These are phyloP conservation scores for Colinus virginianus DNA, from an alignment of 2,113 vertebrate genomes.

Conservation along the genomic window DNA sequence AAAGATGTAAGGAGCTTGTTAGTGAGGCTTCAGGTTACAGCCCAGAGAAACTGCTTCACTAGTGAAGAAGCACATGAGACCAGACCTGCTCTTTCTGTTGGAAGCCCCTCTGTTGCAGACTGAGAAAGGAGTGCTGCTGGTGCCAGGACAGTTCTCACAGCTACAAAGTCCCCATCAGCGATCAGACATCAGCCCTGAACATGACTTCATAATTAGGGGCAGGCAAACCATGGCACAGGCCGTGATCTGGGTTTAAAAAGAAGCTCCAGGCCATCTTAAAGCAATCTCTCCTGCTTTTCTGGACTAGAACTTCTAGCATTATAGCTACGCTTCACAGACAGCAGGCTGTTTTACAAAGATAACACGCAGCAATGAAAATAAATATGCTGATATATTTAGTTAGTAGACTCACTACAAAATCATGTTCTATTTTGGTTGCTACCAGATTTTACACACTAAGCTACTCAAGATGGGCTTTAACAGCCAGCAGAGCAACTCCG, in stretches of 20 bases:
- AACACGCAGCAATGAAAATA: not conserved
- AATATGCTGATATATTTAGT: slow-evolving; percentile 52
- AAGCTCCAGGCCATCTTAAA: not conserved
- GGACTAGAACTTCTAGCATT: not conserved
- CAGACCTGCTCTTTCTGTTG: not conserved
- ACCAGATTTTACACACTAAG: not conserved
- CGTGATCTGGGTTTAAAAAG: not conserved
- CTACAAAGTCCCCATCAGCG: not conserved
- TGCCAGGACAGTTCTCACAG: not conserved
- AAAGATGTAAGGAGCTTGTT: slow-evolving; percentile 46
- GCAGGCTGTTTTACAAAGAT: not conserved
- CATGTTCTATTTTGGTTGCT: slow-evolving; percentile 44
- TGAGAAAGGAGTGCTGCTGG: rapidly evolving
- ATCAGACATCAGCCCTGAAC: not conserved
- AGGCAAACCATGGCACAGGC: not conserved
- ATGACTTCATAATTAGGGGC: not conserved
- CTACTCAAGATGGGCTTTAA: not conserved
- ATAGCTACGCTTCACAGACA: not conserved
- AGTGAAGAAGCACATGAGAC: not conserved
- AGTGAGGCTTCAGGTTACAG: slow-evolving; percentile 44
- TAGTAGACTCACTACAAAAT: not conserved
- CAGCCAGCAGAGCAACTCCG: not conserved
- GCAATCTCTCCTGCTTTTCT: not conserved
- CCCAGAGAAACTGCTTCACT: not conserved
- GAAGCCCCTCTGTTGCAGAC: not conserved